Evolutionary conservation across 1,140 invertebrate species (phyloP).

Genomic region (Diorhabda elongata): DNA sequence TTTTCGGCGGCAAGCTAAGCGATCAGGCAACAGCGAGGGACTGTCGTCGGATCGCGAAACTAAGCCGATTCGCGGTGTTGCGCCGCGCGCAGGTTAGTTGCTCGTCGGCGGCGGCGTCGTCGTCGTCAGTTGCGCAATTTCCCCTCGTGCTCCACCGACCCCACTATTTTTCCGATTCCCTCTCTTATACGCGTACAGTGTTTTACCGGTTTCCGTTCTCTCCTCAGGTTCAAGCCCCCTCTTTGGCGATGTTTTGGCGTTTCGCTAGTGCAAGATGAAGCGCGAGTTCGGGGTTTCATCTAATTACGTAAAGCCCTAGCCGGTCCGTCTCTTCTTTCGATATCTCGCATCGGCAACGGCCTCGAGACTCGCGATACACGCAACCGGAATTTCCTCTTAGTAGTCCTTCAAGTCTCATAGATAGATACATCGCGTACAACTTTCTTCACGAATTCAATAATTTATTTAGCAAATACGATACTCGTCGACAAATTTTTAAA

Average conservation of each 20-base stretch:
- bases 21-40: constrained; percentile 49
- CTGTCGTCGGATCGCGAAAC: constrained; percentile 29
- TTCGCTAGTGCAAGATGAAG: background rate
- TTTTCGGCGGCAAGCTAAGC: constrained; percentile 48
- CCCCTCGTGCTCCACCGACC: background rate
- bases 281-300: constrained; percentile 8
- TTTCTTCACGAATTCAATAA: too few species aligned
- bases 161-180: constrained; percentile 21
- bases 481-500: too few species aligned
- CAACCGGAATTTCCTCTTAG: constrained; percentile 20
- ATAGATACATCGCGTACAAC: background rate
- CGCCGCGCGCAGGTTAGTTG: constrained; percentile 25
- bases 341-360: background rate
- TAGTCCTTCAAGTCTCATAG: constrained; percentile 4
- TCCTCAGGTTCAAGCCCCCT: background rate
- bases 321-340: constrained; percentile 12
- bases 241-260: background rate
- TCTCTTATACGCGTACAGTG: constrained; percentile 14
- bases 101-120: constrained; percentile 15
- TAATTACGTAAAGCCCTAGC: constrained; percentile 25
- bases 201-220: background rate
- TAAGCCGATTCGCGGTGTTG: constrained; percentile 26
- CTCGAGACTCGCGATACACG: constrained; percentile 12
- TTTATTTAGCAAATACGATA: too few species aligned
- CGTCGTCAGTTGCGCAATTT: constrained; percentile 4